Conservation (phyloP, 2,888 invertebrate genomes). For the Phasia obesa region DNA sequence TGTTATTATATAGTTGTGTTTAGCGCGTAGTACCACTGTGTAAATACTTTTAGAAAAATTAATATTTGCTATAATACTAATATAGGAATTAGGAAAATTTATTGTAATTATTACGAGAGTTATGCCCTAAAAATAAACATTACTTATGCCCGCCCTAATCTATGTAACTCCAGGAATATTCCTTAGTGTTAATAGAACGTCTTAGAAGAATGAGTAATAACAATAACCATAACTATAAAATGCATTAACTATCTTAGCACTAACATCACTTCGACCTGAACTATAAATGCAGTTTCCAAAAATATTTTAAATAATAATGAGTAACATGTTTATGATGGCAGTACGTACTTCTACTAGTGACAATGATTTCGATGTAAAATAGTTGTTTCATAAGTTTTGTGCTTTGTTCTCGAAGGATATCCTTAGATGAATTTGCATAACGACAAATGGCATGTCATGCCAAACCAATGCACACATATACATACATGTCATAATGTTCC, state of each 20-base stretch:
- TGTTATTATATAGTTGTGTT: too few species aligned
- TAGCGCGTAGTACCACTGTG: too few species aligned
- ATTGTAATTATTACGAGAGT: not conserved
- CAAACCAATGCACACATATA: constrained; percentile 29
- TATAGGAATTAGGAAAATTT: too few species aligned
- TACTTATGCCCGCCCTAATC: not conserved
- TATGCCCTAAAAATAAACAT: too few species aligned
- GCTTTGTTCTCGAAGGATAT: constrained; percentile 71
- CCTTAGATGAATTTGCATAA: constrained; percentile 74
- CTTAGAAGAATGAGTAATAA: constrained; percentile 29
- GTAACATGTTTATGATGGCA: constrained; percentile 11
- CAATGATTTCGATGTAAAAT: constrained; percentile 49
- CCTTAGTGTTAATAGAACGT: constrained; percentile 4
- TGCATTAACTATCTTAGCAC: constrained; percentile 54
- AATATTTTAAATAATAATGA: constrained; percentile 32
- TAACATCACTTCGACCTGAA: constrained; percentile 9
- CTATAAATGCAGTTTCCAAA: constrained; percentile 44
- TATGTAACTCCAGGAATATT: not conserved
- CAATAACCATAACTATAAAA: constrained; percentile 53
- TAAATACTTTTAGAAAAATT: too few species aligned
- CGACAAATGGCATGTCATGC: constrained; percentile 75
- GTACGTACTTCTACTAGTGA: not conserved
- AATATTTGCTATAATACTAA: too few species aligned
- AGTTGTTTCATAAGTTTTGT: constrained; percentile 54
- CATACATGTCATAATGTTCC: not conserved